Percentiles rank a stretch among this genome's conserved stretches.
These are phyloP conservation scores for Nibea coibor DNA, from an alignment of 2,113 vertebrate genomes.

Conservation along the genomic window DNA sequence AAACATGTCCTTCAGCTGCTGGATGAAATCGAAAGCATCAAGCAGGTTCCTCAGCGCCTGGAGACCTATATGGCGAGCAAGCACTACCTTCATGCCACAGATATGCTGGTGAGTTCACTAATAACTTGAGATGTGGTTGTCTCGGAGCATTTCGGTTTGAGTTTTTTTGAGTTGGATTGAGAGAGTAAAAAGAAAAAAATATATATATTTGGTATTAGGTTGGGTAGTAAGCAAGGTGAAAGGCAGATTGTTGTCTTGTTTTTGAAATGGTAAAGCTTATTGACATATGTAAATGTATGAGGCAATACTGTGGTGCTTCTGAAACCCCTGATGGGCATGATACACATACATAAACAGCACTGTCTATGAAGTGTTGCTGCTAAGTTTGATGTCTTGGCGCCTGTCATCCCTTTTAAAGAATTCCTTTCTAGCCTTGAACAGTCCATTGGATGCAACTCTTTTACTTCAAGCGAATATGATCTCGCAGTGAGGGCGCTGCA, in stretches of 20 bases:
- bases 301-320: constrained; percentile 10
- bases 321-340: constrained; percentile 1
- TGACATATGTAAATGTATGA: constrained; percentile 25
- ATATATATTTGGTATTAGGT: not conserved
- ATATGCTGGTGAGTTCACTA: constrained; percentile 93
- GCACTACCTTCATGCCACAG: constrained; percentile 94
- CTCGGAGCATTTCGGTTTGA: not conserved
- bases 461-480: constrained; percentile 53
- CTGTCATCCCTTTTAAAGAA: constrained; percentile 55
- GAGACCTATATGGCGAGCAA: constrained; percentile 96
- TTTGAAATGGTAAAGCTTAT: constrained; percentile 7
- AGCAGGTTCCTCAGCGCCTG: constrained; percentile 96
- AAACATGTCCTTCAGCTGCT: constrained; percentile 97
- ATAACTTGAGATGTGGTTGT: not conserved
- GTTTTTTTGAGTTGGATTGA: not conserved
- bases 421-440: constrained; percentile 53
- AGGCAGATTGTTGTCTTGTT: not conserved
- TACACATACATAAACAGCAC: constrained; percentile 23
- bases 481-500: constrained; percentile 31
- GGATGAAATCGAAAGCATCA: constrained; percentile 99
- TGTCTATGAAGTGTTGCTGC: constrained; percentile 44
- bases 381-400: constrained; percentile 50
- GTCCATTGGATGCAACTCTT: constrained; percentile 52
- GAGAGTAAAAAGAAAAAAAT: not conserved
- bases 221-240: not conserved